phyloP scores from a whole-genome alignment of 2,888 invertebrate species.

The Allolobophora icterica region DNA sequence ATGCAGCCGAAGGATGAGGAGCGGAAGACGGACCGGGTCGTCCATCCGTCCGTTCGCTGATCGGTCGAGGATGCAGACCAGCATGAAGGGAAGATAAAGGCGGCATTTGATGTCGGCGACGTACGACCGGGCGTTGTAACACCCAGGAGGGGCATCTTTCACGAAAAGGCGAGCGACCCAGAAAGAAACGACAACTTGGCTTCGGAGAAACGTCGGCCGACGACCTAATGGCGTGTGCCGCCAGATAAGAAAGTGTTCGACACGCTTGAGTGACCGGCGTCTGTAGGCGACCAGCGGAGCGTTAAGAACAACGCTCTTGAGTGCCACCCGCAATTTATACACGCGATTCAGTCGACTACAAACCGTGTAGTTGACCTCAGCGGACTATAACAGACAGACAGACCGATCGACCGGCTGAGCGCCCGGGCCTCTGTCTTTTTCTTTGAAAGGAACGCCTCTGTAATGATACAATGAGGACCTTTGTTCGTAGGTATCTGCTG shows the following conservation, averaged over 20 bases:
- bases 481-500: not conserved
- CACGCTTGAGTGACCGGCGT: not conserved
- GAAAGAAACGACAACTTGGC: constrained; percentile 25
- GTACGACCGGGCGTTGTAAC: not conserved
- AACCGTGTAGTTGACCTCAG: not conserved
- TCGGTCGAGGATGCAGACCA: not conserved
- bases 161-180: constrained; percentile 24
- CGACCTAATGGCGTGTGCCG: constrained; percentile 28
- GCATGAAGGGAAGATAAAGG: constrained; percentile 28
- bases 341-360: not conserved
- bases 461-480: not conserved
- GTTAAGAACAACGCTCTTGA: constrained; percentile 15
- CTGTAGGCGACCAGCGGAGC: not conserved
- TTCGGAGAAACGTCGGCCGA: not conserved
- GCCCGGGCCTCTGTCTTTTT: not conserved
- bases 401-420: not conserved
- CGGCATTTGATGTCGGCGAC: constrained; percentile 28
- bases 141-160: constrained; percentile 26
- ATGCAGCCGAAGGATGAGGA: not conserved
- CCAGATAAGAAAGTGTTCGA: constrained; percentile 23
- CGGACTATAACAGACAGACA: not conserved
- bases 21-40: not conserved
- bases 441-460: not conserved
- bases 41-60: not conserved
- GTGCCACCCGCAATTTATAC: not conserved